A percentile compares a stretch with the other conserved stretches of the same genome.
phyloP scores from a whole-genome alignment of 2,888 invertebrate genomes.

The Drosophila quinaria region DNA sequence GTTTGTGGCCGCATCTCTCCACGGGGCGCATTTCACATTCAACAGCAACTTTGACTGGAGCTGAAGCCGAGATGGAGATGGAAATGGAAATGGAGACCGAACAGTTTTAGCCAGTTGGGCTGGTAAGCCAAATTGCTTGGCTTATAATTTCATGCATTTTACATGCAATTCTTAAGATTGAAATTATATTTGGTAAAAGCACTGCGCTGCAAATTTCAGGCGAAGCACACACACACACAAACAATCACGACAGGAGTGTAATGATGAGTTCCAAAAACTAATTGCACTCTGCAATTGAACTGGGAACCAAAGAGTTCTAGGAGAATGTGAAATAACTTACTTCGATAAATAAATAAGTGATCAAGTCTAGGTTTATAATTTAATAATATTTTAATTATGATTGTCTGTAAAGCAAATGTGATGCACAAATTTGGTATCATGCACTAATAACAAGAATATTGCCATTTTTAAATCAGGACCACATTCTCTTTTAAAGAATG shows the following conservation, averaged over 20 bases:
- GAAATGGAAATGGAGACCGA: conserved; percentile 7
- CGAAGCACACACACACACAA: not conserved
- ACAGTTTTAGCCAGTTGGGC: conserved; percentile 16
- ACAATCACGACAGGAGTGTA: not conserved
- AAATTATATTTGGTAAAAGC: conserved; percentile 46
- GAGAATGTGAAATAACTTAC: not conserved
- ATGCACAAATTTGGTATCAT: not conserved
- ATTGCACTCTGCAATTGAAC: not conserved
- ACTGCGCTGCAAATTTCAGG: conserved; percentile 34
- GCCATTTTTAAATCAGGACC: too few relatives aligned
- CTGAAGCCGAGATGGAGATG: not conserved
- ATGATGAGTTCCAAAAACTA: not conserved
- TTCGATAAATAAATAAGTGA: not conserved
- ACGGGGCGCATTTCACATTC: conserved; percentile 58
- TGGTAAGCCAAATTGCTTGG: conserved; percentile 58
- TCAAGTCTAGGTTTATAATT: too few relatives aligned
- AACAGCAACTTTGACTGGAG: conserved; percentile 23
- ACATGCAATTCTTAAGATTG: conserved; percentile 54
- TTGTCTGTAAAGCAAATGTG: not conserved
- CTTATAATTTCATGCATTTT: conserved; percentile 70
- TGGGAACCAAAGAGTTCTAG: not conserved
- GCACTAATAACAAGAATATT: too few relatives aligned
- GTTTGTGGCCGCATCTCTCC: conserved; percentile 43
- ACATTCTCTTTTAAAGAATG: too few relatives aligned
- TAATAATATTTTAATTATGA: not conserved